These are phyloP conservation scores for Drosophila willistoni DNA, from an alignment of 1,140 invertebrate genomes.

Conservation along the genomic window DNA sequence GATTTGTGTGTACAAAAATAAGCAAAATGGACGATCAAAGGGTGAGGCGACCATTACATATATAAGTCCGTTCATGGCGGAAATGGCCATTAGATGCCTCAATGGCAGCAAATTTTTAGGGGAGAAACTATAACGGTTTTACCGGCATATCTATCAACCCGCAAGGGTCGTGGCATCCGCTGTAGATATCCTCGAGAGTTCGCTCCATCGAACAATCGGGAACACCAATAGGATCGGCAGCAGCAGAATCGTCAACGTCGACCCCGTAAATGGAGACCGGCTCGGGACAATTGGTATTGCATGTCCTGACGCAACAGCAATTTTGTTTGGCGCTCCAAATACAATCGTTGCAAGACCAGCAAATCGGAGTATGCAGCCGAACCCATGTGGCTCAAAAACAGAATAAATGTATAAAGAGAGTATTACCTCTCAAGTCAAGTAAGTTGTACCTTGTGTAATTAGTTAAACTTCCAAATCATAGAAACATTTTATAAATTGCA, in stretches of 20 bases:
- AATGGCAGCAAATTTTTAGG: constrained; percentile 56
- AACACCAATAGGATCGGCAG: not conserved
- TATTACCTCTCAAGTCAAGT: too few species aligned
- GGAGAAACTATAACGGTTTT: too few species aligned
- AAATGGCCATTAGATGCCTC: constrained; percentile 51
- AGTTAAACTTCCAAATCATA: too few species aligned
- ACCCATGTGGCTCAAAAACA: not conserved
- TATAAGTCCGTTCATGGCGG: constrained; percentile 44
- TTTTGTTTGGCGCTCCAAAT: constrained; percentile 62
- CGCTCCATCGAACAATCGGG: not conserved
- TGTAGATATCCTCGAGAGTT: constrained; percentile 53
- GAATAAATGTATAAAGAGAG: too few species aligned
- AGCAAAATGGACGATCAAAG: constrained; percentile 59
- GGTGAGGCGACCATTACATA: constrained; percentile 69
- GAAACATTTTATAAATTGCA: too few species aligned
- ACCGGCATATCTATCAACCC: too few species aligned
- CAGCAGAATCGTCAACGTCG: constrained; percentile 37
- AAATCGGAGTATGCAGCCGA: constrained; percentile 15
- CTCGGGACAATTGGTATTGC: constrained; percentile 65
- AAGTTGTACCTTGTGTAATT: too few species aligned
- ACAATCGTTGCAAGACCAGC: constrained; percentile 55
- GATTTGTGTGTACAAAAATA: constrained; percentile 74
- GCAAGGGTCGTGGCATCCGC: too few species aligned
- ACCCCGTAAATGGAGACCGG: constrained; percentile 61
- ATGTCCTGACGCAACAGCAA: constrained; percentile 60